Base-by-base conservation (phyloP, 2,113 vertebrate species). In the Leptobrachium ailaonicum region DNA sequence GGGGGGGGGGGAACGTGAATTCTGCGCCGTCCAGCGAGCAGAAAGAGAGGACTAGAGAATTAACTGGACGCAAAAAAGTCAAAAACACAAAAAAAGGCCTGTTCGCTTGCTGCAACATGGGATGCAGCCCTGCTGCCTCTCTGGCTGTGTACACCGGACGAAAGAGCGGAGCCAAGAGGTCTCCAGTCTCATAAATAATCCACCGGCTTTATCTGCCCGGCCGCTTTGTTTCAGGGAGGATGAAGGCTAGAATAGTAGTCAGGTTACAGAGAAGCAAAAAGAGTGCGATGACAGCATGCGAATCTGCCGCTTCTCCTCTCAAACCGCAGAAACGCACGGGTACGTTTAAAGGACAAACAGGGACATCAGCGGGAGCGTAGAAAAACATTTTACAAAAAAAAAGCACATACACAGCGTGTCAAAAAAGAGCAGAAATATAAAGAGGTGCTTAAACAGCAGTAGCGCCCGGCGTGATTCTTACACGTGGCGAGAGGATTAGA, bases 181-280 rank as follows among this genome's bases (percentile, higher is more conserved):
- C 76, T 78, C 76, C 56, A 63, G 32, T 68, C 76, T 78, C 76
- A 78, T 78, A 62, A 78, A 78, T 78, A 78, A 78, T 78, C 54
- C 56, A 78, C 32, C 2, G 53, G 41, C 66, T 78, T 42, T 78
- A n/a, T 70, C 76, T 71, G 76, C 76, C 67, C 71, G 56, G 69
- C 67, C 41, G 54, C 56, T 54, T 50, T 63, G 76, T 71, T 71
- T 78, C 63, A 71, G 68, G 66, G 68, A 66, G 40, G 54, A 63
- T 78, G 67, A 78, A 62, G 41, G 76, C 54, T 78, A 78, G 6
- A 78, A 78, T 63, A 67, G 76, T 78, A 58, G 41, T 77, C 67
- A 71, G 56, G 68, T 78, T 78, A 71, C 76, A 63, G 76, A 71
- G 41, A 56, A 71, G 76, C 67, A 14, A 43, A 14, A 43, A 58